Evolutionary conservation across 2,113 vertebrate genomes (phyloP).

Genomic region (Dipodomys spectabilis): DNA sequence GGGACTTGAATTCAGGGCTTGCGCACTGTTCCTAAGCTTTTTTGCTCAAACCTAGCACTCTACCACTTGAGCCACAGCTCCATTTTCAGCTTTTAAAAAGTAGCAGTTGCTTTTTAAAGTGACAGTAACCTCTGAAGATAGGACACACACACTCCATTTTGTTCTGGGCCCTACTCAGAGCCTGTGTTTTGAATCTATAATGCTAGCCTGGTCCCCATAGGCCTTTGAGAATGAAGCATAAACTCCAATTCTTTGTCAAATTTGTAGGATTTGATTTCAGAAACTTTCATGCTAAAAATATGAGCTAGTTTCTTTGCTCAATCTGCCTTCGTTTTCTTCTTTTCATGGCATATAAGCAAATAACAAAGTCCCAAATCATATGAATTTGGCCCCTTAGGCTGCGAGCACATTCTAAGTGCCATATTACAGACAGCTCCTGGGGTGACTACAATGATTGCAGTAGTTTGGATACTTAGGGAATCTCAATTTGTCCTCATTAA

Average conservation of each 20-base stretch:
- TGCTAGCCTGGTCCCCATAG: background rate
- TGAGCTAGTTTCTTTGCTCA: conserved; percentile 29
- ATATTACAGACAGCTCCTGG: background rate
- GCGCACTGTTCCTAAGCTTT: too few relatives aligned
- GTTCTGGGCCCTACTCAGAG: background rate
- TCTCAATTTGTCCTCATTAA: conserved; percentile 63
- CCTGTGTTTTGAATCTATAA: conserved; percentile 18
- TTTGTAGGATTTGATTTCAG: conserved; percentile 53
- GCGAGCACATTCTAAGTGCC: conserved; percentile 56
- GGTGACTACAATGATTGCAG: conserved; percentile 45
- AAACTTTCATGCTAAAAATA: conserved; percentile 67
- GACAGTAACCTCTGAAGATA: conserved; percentile 26
- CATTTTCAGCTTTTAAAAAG: too few relatives aligned
- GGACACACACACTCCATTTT: background rate
- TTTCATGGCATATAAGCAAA: conserved; percentile 61
- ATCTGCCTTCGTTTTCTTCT: conserved; percentile 50
- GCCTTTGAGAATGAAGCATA: conserved; percentile 29
- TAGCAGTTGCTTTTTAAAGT: too few relatives aligned
- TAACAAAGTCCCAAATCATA: conserved; percentile 61
- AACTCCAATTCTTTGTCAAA: conserved; percentile 47
- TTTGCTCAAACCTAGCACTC: too few relatives aligned
- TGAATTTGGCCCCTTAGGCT: conserved; percentile 54
- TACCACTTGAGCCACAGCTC: too few relatives aligned
- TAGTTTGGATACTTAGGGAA: conserved; percentile 63
- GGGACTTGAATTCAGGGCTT: too few relatives aligned